phyloP scores from a whole-genome alignment of 2,113 vertebrate genomes.

The Diglossa brunneiventris region DNA sequence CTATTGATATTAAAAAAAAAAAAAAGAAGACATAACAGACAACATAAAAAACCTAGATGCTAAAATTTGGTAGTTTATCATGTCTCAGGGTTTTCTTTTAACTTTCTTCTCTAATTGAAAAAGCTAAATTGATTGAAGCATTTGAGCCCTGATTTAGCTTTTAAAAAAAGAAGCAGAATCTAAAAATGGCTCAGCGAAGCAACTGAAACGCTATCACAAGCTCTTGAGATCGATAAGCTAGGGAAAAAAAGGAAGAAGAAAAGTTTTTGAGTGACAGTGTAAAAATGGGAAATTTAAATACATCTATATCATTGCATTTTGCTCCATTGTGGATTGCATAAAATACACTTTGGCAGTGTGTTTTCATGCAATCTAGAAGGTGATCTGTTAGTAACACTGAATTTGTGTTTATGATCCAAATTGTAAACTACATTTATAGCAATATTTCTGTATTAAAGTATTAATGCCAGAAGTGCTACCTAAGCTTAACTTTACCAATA shows the following conservation, averaged over 20 bases:
- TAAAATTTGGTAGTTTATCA: conserved; percentile 34
- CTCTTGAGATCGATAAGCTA: conserved; percentile 75
- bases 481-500: conserved; percentile 62
- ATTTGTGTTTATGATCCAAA: conserved; percentile 68
- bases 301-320: conserved; percentile 64
- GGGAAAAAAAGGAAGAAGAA: conserved; percentile 46
- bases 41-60: neutral
- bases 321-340: conserved; percentile 47
- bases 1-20: neutral
- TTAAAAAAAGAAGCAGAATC: conserved; percentile 76
- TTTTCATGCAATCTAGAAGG: conserved; percentile 44
- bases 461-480: conserved; percentile 59
- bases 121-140: conserved; percentile 73
- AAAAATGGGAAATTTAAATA: conserved; percentile 78
- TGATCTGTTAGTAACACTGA: conserved; percentile 65
- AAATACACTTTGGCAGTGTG: conserved; percentile 37
- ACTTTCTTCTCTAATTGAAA: conserved; percentile 69
- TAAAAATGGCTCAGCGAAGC: conserved; percentile 73
- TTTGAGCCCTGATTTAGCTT: conserved; percentile 74
- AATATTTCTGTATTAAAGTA: conserved; percentile 64
- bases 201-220: conserved; percentile 74
- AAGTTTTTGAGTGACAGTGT: conserved; percentile 78
- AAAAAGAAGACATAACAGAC: neutral
- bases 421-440: conserved; percentile 67
- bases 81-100: conserved; percentile 63